Percentiles rank a stretch among this genome's conserved stretches.
These are phyloP conservation scores for Sesia bembeciformis DNA, from an alignment of 2,888 invertebrate genomes.

Conservation along the genomic window DNA sequence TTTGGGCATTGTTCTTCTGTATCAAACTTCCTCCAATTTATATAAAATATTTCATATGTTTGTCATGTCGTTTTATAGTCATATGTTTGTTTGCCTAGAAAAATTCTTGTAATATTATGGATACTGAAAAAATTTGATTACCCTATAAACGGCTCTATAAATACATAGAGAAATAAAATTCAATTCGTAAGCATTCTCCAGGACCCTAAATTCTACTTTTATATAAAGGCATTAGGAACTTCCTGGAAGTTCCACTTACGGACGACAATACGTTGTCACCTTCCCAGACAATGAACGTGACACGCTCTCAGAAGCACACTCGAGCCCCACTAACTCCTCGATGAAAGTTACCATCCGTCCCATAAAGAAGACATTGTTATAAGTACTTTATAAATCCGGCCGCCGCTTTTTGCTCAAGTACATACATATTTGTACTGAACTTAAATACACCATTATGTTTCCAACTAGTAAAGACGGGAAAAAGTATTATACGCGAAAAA, in stretches of 20 bases:
- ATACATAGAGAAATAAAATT: no score
- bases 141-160: no score
- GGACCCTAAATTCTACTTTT: not conserved
- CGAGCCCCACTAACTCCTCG: slow-evolving; percentile 18
- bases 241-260: slow-evolving; percentile 13
- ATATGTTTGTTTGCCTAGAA: no score
- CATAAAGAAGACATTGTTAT: slow-evolving; percentile 25
- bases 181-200: no score
- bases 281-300: slow-evolving; percentile 20
- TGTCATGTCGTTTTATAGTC: no score
- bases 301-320: slow-evolving; percentile 23
- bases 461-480: no score
- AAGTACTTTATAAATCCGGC: slow-evolving; percentile 4
- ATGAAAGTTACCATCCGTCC: slow-evolving; percentile 22
- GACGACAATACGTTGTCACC: slow-evolving; percentile 38
- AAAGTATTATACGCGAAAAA: no score
- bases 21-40: no score
- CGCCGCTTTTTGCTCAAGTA: slow-evolving; percentile 3
- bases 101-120: no score
- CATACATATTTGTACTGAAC: not conserved
- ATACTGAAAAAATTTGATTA: no score
- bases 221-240: not conserved
- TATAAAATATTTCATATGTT: no score
- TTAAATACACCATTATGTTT: not conserved
- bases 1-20: no score